Evolutionary conservation across 2,113 vertebrate genomes (phyloP).

Genomic region (Myodes glareolus): DNA sequence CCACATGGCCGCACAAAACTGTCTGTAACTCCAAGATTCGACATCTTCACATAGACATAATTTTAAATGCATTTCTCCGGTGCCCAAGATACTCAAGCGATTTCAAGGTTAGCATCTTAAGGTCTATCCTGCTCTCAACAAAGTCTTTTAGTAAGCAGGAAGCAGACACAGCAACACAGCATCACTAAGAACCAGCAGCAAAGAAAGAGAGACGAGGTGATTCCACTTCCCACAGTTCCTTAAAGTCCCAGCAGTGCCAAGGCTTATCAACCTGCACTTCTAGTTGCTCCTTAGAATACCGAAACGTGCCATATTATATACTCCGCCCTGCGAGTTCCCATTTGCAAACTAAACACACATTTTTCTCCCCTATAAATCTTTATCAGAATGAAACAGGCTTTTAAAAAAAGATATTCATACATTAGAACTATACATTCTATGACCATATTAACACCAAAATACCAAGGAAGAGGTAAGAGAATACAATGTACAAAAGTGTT

Average conservation of each 20-base stretch:
- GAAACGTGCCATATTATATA: not conserved
- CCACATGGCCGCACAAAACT: too few species aligned
- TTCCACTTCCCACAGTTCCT: not conserved
- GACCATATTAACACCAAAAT: not conserved
- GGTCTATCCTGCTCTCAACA: not conserved
- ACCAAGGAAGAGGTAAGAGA: not conserved
- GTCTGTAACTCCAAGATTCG: too few species aligned
- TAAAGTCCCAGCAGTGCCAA: not conserved
- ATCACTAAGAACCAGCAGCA: not conserved
- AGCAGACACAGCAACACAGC: not conserved
- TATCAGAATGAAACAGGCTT: constrained; percentile 16
- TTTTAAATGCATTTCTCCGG: not conserved
- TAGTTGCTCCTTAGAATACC: not conserved
- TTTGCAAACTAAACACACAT: constrained; percentile 17
- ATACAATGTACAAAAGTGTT: not conserved
- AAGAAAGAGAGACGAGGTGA: constrained; percentile 1
- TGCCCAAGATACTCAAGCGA: not conserved
- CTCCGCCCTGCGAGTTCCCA: not conserved
- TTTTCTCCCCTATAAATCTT: constrained; percentile 23
- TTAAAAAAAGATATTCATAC: not conserved
- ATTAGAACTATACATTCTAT: not conserved
- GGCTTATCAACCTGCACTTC: not conserved
- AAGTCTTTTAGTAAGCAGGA: not conserved
- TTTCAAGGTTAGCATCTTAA: not conserved
- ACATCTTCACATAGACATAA: too few species aligned